These are phyloP conservation scores for Eupithecia insigniata DNA, from an alignment of 2,888 invertebrate species.

Conservation along the genomic window DNA sequence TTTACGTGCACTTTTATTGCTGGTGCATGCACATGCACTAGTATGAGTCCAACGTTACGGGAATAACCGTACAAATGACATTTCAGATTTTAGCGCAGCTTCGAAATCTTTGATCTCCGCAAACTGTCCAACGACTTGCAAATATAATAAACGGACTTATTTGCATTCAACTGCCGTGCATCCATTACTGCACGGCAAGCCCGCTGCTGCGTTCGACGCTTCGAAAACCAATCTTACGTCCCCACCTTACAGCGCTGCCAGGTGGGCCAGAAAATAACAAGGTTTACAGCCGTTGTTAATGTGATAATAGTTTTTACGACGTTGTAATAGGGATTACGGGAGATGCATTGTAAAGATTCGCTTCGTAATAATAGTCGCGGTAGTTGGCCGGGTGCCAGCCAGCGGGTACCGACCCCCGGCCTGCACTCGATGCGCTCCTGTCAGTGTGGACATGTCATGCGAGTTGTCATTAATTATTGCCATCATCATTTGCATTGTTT, in stretches of 20 bases:
- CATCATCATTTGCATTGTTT: constrained; percentile 23
- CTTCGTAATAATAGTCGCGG: constrained; percentile 56
- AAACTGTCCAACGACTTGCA: constrained; percentile 49
- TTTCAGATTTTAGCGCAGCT: constrained; percentile 50
- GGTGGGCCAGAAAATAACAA: constrained; percentile 29
- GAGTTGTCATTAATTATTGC: constrained; percentile 39
- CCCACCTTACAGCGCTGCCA: constrained; percentile 37
- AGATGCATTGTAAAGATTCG: constrained; percentile 38
- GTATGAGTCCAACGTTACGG: constrained; percentile 31
- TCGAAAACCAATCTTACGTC: constrained; percentile 41
- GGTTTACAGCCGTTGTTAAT: constrained; percentile 32
- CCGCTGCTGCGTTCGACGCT: constrained; percentile 6
- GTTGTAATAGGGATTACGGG: constrained; percentile 44
- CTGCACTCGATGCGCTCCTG: constrained; percentile 47
- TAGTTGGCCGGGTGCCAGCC: constrained; percentile 55
- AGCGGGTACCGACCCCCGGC: constrained; percentile 60
- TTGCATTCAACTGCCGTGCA: constrained; percentile 60
- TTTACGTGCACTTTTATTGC: constrained; percentile 27
- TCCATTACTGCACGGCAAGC: constrained; percentile 50
- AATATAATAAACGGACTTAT: constrained; percentile 57
- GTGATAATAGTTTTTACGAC: constrained; percentile 44
- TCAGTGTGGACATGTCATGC: constrained; percentile 44
- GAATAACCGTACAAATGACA: constrained; percentile 42
- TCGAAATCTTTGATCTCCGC: constrained; percentile 54
- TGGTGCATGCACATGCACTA: constrained; percentile 21